These are phyloP conservation scores for Bombus breviceps DNA, from an alignment of 1,140 invertebrate genomes.

Conservation along the genomic window DNA sequence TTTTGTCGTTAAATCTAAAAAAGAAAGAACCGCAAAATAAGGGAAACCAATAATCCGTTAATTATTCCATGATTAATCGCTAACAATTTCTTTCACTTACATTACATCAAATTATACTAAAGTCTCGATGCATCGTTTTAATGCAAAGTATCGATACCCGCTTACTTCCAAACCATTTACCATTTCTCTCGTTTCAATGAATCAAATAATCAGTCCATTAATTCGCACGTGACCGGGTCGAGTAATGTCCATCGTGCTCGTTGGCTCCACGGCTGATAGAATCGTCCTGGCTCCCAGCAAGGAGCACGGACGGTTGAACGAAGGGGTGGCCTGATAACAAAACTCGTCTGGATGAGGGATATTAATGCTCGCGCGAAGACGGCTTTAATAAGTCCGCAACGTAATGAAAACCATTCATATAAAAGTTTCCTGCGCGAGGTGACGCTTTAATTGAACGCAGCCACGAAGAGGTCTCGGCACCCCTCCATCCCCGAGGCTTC, in stretches of 20 bases:
- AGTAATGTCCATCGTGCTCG: background rate
- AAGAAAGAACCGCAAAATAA: too few relatives aligned
- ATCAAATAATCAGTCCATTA: constrained; percentile 5
- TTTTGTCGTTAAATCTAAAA: too few relatives aligned
- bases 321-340: constrained; percentile 71
- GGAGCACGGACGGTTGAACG: constrained; percentile 35
- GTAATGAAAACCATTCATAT: constrained; percentile 81
- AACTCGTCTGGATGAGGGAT: constrained; percentile 72
- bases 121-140: too few relatives aligned
- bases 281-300: background rate
- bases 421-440: constrained; percentile 77
- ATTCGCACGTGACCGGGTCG: background rate
- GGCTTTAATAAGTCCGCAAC: constrained; percentile 78
- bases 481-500: constrained; percentile 15
- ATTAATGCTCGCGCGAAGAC: constrained; percentile 75
- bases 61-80: too few relatives aligned
- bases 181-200: background rate
- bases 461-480: constrained; percentile 43
- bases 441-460: constrained; percentile 79
- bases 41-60: too few relatives aligned
- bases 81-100: too few relatives aligned
- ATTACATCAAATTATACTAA: too few relatives aligned
- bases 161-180: background rate
- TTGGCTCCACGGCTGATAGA: background rate
- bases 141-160: background rate